These are phyloP conservation scores for Pampusana beccarii DNA, from an alignment of 2,113 vertebrate genomes.

Conservation along the genomic window DNA sequence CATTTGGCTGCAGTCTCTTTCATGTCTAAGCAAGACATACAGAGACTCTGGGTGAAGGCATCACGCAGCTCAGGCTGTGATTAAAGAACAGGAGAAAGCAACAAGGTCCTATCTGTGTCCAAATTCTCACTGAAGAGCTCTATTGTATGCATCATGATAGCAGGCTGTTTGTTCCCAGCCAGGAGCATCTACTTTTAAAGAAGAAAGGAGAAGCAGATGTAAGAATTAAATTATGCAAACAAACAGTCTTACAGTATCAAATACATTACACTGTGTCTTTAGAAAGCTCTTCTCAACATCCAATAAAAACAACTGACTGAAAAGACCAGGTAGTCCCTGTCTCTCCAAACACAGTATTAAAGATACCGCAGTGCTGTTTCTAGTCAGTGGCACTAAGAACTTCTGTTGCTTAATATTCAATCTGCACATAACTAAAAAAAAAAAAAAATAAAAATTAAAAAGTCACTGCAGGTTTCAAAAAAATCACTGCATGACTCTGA, in stretches of 20 bases:
- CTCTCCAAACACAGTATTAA: background rate
- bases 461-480: background rate
- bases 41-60: conserved; percentile 28
- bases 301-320: background rate
- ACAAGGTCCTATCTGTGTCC: conserved; percentile 31
- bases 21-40: conserved; percentile 28
- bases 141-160: background rate
- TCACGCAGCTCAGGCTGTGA: conserved; percentile 32
- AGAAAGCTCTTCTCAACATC: background rate
- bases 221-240: conserved; percentile 49
- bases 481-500: background rate
- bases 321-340: background rate
- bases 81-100: conserved; percentile 43
- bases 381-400: background rate
- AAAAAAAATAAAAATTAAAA: background rate
- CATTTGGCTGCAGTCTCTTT: conserved; percentile 51
- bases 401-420: conserved; percentile 1
- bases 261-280: background rate
- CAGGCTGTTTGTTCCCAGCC: conserved; percentile 7
- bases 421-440: background rate
- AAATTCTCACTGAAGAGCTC: conserved; percentile 9
- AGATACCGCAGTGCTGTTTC: background rate
- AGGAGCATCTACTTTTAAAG: conserved; percentile 39
- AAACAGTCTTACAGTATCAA: conserved; percentile 26
- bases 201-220: conserved; percentile 22